These are phyloP conservation scores for Polypterus senegalus DNA, from an alignment of 2,113 vertebrate genomes.

Conservation along the genomic window DNA sequence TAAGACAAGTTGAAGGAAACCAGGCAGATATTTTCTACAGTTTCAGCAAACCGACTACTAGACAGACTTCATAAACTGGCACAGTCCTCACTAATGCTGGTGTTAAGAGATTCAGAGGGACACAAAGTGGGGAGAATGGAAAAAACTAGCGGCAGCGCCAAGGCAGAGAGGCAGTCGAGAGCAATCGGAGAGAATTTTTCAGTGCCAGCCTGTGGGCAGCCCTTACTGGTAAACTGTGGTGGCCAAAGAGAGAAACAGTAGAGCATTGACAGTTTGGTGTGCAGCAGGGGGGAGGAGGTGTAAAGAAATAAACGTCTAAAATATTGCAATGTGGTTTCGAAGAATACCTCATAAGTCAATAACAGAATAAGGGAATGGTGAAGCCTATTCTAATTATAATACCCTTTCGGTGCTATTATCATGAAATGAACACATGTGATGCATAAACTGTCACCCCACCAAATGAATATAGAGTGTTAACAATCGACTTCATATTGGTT, in stretches of 20 bases:
- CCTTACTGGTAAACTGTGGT: not conserved
- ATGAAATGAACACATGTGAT: too few relatives aligned
- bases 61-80: not conserved
- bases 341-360: too few relatives aligned
- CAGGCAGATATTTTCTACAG: not conserved
- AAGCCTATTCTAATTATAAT: too few relatives aligned
- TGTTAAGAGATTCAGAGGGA: conserved; percentile 2
- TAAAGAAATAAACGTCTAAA: not conserved
- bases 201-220: not conserved
- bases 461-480: too few relatives aligned
- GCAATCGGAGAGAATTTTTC: not conserved
- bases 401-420: too few relatives aligned
- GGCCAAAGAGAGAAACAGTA: too few relatives aligned
- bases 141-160: not conserved
- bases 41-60: not conserved
- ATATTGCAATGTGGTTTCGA: too few relatives aligned
- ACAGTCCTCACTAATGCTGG: not conserved
- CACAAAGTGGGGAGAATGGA: not conserved
- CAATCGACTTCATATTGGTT: too few relatives aligned
- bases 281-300: not conserved
- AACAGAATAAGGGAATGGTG: too few relatives aligned
- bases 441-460: too few relatives aligned
- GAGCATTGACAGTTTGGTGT: too few relatives aligned
- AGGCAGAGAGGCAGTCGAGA: not conserved
- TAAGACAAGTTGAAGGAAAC: not conserved